A percentile compares a stretch with the other conserved stretches of the same genome.
phyloP scores from a whole-genome alignment of 2,888 invertebrate species.

The Apomyelois bistriatella region DNA sequence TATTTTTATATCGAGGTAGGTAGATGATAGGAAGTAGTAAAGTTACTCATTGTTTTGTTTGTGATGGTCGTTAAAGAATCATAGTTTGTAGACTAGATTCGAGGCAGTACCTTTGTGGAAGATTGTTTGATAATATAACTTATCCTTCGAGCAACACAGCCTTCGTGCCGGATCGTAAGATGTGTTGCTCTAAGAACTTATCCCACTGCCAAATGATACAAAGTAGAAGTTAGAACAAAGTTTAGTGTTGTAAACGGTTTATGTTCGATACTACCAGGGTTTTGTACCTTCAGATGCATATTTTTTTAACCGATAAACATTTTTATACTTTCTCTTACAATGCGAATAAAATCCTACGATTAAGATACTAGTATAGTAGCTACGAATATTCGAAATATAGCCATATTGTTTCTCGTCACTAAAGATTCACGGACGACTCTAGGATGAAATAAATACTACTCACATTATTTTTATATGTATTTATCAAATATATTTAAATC shows the following conservation, averaged over 20 bases:
- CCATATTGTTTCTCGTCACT: background rate
- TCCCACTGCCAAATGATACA: slow-evolving; percentile 68
- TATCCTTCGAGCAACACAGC: no score
- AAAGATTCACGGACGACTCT: background rate
- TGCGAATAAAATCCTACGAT: slow-evolving; percentile 8
- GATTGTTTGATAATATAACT: slow-evolving; percentile 34
- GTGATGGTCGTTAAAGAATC: slow-evolving; percentile 37
- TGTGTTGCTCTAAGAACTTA: no score
- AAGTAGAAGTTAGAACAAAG: slow-evolving; percentile 60
- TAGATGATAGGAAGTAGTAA: slow-evolving; percentile 28
- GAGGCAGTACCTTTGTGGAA: slow-evolving; percentile 29
- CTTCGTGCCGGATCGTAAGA: no score
- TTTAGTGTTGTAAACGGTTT: slow-evolving; percentile 40
- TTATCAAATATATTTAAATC: background rate
- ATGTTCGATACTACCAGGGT: slow-evolving; percentile 30
- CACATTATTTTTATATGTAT: background rate
- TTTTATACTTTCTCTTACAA: slow-evolving; percentile 4
- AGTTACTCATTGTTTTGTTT: slow-evolving; percentile 34
- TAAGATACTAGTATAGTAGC: slow-evolving; percentile 25
- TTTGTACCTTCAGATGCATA: slow-evolving; percentile 37
- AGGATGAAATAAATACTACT: background rate
- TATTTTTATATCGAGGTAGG: slow-evolving; percentile 46
- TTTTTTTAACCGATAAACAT: slow-evolving; percentile 7
- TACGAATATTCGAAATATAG: slow-evolving; percentile 22
- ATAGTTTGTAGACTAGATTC: slow-evolving; percentile 47